A percentile compares a stretch with the other conserved stretches of the same genome.
These are phyloP conservation scores for Diplodus sargus DNA, from an alignment of 2,797 vertebrate species.

Conservation along the genomic window DNA sequence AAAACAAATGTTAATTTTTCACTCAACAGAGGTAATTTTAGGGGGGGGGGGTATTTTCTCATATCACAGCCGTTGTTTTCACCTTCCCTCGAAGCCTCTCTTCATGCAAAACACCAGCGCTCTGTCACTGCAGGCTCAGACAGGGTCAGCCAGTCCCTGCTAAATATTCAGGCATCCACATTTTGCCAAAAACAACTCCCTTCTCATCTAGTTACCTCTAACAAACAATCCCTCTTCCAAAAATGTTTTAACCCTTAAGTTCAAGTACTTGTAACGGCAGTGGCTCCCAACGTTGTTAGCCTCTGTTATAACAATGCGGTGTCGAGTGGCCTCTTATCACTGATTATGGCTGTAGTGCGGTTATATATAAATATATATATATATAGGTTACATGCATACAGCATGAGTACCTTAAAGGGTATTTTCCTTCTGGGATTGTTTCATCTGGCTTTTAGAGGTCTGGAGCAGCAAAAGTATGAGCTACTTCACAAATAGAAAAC, in stretches of 20 bases:
- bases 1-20: constrained; percentile 9
- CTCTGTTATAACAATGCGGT: neutral
- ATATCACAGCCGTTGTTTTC: constrained; percentile 1
- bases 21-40: neutral
- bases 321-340: neutral
- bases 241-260: neutral
- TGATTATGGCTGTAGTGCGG: neutral
- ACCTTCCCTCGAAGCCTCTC: constrained; percentile 25
- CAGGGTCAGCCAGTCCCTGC: constrained; percentile 1
- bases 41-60: neutral
- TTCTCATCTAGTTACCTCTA: neutral
- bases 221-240: neutral
- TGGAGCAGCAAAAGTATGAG: too few species aligned
- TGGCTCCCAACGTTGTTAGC: neutral
- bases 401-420: too few species aligned
- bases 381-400: too few species aligned
- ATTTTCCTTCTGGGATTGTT: too few species aligned
- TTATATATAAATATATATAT: too few species aligned
- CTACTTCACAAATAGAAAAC: too few species aligned
- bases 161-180: constrained; percentile 19
- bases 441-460: too few species aligned
- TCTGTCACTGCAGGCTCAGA: constrained; percentile 13
- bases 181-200: constrained; percentile 19
- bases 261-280: neutral
- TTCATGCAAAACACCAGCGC: neutral